A percentile compares a stretch with the other conserved stretches of the same genome.
These are phyloP conservation scores for Candoia aspera DNA, from an alignment of 2,113 vertebrate species.

Conservation along the genomic window DNA sequence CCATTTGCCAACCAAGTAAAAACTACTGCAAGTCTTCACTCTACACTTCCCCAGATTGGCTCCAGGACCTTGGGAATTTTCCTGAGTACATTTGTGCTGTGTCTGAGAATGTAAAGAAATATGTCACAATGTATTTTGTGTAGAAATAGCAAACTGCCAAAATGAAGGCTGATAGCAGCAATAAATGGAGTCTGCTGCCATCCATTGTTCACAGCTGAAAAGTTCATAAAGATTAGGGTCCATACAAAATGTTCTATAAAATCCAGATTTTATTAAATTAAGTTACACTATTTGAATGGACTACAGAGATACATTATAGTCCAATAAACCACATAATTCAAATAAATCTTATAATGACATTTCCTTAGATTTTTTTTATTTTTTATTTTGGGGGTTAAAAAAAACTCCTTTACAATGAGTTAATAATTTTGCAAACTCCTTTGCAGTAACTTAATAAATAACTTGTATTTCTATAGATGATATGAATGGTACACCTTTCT, in stretches of 20 bases:
- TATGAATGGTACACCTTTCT: background rate
- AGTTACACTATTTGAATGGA: background rate
- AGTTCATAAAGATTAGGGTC: background rate
- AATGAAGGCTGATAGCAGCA: background rate
- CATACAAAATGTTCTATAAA: background rate
- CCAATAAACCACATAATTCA: background rate
- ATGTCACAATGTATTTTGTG: background rate
- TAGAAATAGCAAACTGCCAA: background rate
- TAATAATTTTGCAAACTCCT: background rate
- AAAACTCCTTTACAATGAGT: background rate
- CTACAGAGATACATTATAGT: background rate
- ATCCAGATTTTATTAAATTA: background rate
- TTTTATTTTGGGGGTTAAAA: background rate
- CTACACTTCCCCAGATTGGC: background rate
- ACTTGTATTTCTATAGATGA: background rate
- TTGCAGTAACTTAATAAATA: background rate
- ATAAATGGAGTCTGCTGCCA: background rate
- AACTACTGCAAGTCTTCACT: background rate
- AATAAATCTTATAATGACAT: background rate
- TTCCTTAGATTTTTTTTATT: background rate
- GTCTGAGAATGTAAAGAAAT: background rate
- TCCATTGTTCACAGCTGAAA: background rate
- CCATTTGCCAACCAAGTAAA: background rate
- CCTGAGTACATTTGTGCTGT: background rate
- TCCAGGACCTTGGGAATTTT: background rate